These are phyloP conservation scores for Tetropium fuscum DNA, from an alignment of 2,888 invertebrate genomes.

Conservation along the genomic window DNA sequence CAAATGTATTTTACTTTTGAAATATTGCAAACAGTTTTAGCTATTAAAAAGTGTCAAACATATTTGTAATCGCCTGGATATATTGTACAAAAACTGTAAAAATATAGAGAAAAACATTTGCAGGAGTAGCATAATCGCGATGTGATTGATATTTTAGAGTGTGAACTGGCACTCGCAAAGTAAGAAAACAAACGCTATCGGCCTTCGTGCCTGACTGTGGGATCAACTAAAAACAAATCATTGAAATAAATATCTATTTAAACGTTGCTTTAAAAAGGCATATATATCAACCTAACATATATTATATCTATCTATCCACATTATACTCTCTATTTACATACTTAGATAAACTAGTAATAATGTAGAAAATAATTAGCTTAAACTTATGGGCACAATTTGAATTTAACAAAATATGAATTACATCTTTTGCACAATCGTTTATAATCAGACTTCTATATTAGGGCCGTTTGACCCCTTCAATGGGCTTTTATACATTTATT, in stretches of 20 bases:
- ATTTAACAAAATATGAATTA: conserved; percentile 58
- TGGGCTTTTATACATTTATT: conserved; percentile 5
- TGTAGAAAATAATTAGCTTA: conserved; percentile 65
- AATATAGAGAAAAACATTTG: conserved; percentile 36
- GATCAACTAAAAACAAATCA: conserved; percentile 68
- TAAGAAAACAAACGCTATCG: conserved; percentile 59
- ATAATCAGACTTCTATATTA: conserved; percentile 17
- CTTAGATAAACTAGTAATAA: conserved; percentile 58
- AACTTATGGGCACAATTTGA: conserved; percentile 68
- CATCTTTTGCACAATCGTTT: conserved; percentile 56
- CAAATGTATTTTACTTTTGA: too few relatives aligned
- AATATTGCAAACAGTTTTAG: too few relatives aligned
- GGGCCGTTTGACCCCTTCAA: conserved; percentile 7
- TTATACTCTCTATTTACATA: conserved; percentile 62
- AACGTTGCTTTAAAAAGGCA: conserved; percentile 57
- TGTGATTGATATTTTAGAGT: conserved; percentile 59
- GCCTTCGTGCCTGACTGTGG: conserved; percentile 66
- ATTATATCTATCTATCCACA: conserved; percentile 62
- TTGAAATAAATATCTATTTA: conserved; percentile 62
- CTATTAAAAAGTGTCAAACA: background rate
- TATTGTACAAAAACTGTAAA: conserved; percentile 14
- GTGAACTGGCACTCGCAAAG: conserved; percentile 65
- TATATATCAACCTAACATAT: conserved; percentile 61
- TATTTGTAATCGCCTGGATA: background rate
- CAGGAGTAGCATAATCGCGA: conserved; percentile 45